These are phyloP conservation scores for Eulemur macaco DNA, from an alignment of 2,113 vertebrate genomes.

Conservation along the genomic window DNA sequence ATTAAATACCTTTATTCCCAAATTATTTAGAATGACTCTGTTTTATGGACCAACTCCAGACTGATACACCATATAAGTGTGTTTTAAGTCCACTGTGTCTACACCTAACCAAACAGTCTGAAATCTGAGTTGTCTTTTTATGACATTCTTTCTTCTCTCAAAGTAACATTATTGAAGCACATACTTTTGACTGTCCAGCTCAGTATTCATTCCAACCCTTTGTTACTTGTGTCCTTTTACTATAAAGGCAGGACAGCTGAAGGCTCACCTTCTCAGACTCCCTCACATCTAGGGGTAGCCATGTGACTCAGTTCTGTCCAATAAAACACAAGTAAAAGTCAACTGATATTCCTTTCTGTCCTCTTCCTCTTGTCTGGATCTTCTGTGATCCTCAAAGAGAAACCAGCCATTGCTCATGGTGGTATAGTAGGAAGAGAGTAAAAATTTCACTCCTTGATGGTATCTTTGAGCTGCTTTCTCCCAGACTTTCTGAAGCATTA, in stretches of 20 bases:
- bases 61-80: neutral
- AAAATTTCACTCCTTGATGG: neutral
- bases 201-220: neutral
- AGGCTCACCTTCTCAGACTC: neutral
- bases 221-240: neutral
- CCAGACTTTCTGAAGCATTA: conserved; percentile 41
- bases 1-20: neutral
- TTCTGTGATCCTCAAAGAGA: neutral
- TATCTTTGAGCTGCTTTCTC: neutral
- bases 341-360: neutral
- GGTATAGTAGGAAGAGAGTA: neutral
- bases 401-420: neutral
- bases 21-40: conserved; percentile 25
- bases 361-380: neutral
- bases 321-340: neutral
- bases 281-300: neutral
- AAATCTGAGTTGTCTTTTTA: neutral
- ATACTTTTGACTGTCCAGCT: neutral
- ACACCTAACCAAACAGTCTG: conserved; percentile 18
- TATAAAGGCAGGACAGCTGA: neutral
- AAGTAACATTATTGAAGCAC: neutral
- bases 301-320: neutral
- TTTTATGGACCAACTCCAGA: neutral
- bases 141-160: neutral
- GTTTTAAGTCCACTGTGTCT: neutral